These are phyloP conservation scores for Chaetogeoica ovagalla DNA, from an alignment of 2,888 invertebrate species.

Conservation along the genomic window DNA sequence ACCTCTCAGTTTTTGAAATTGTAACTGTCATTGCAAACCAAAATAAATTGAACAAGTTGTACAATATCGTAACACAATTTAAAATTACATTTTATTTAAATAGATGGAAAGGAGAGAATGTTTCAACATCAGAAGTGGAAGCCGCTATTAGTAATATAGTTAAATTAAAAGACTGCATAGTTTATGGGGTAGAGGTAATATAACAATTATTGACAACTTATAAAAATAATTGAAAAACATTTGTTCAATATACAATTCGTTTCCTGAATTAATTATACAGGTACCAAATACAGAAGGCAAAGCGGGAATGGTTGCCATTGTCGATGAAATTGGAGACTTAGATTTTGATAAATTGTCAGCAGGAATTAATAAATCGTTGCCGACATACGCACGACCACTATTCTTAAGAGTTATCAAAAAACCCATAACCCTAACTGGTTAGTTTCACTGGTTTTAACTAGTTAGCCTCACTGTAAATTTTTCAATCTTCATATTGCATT, in stretches of 20 bases:
- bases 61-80: not conserved
- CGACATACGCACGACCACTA: conserved; percentile 65
- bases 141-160: conserved; percentile 64
- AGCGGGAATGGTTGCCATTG: conserved; percentile 68
- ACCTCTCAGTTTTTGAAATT: no score
- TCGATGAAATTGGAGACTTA: conserved; percentile 60
- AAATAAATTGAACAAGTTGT: no score
- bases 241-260: no score
- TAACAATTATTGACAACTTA: not conserved
- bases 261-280: conserved; percentile 54
- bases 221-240: not conserved
- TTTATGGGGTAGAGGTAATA: conserved; percentile 67
- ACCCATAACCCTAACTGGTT: conserved; percentile 65
- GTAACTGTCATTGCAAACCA: no score
- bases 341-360: conserved; percentile 58
- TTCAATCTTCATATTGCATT: not conserved
- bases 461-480: conserved; percentile 57
- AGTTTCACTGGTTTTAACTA: conserved; percentile 26
- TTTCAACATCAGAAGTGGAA: conserved; percentile 69
- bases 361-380: conserved; percentile 60
- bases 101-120: conserved; percentile 69
- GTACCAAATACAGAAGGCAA: conserved; percentile 61
- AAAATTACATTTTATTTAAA: conserved; percentile 7
- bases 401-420: conserved; percentile 62
- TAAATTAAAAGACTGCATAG: conserved; percentile 64